Percentiles rank a stretch among this genome's conserved stretches.
Evolutionary conservation across 1,140 invertebrate species (phyloP).

Genomic region (Eupristina koningsbergeri): DNA sequence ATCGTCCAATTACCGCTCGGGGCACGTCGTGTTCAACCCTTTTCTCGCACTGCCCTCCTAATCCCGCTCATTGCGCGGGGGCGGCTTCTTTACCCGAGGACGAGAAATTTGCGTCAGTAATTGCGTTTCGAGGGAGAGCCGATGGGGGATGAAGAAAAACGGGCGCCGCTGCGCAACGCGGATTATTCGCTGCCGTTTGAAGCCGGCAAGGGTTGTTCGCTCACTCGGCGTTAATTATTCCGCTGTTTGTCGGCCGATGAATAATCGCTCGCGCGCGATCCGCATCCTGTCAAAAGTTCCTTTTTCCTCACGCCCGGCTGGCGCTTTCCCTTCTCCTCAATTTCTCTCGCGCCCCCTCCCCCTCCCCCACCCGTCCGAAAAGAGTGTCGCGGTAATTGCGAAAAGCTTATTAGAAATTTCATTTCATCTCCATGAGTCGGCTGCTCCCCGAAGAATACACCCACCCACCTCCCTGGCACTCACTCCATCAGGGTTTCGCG

Average conservation of each 20-base stretch:
- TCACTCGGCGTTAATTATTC: constrained; percentile 45
- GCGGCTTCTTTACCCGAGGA: constrained; percentile 4
- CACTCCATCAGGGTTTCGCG: no score
- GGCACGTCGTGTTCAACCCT: constrained; percentile 26
- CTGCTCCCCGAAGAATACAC: no score
- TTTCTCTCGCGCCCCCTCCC: neutral
- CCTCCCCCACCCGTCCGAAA: neutral
- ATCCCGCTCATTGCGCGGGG: neutral
- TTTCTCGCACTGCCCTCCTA: constrained; percentile 26
- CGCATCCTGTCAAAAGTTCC: neutral
- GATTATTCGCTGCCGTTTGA: neutral
- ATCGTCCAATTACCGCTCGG: constrained; percentile 45
- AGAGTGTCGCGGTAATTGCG: neutral
- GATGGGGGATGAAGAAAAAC: constrained; percentile 40
- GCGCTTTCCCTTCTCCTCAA: neutral
- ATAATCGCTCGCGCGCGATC: neutral
- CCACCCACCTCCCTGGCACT: no score
- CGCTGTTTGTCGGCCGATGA: constrained; percentile 33
- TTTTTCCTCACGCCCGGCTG: neutral
- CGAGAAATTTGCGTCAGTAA: constrained; percentile 15
- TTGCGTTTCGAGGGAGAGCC: neutral
- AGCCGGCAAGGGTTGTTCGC: constrained; percentile 9
- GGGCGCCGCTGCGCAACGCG: neutral
- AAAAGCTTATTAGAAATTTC: neutral
- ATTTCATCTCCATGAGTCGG: neutral